phyloP scores from a whole-genome alignment of 2,113 vertebrate species.

The Mystacornis crossleyi region DNA sequence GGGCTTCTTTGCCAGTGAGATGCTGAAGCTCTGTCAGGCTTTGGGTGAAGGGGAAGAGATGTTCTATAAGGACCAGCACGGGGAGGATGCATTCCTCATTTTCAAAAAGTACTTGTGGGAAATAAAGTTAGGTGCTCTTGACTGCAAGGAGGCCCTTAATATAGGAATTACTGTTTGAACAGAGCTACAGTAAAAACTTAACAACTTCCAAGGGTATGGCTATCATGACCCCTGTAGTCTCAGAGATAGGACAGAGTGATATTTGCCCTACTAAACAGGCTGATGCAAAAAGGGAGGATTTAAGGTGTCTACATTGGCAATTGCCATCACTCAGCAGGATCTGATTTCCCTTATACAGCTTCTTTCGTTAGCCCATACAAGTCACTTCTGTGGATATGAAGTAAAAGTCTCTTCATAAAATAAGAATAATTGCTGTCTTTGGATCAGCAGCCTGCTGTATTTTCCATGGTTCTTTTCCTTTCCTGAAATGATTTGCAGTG shows the following conservation, averaged over 20 bases:
- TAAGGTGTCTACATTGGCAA: not conserved
- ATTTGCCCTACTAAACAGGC: not conserved
- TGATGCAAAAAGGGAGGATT: not conserved
- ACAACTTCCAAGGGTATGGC: not conserved
- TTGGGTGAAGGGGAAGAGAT: not conserved
- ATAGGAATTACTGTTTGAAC: not conserved
- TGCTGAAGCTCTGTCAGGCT: not conserved
- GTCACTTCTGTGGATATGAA: not conserved
- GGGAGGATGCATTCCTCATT: not conserved
- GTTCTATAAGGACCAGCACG: not conserved
- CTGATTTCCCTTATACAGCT: not conserved
- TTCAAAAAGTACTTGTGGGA: not conserved
- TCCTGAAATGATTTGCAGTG: slow-evolving; percentile 4
- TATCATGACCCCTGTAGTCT: not conserved
- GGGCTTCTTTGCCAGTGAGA: not conserved
- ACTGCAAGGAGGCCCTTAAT: not conserved
- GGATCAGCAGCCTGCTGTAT: not conserved
- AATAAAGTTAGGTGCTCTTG: not conserved
- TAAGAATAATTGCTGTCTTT: not conserved
- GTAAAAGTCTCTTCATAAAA: not conserved
- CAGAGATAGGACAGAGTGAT: not conserved
- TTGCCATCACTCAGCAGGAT: not conserved
- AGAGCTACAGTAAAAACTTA: not conserved
- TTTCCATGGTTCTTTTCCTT: slow-evolving; percentile 29
- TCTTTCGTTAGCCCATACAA: not conserved